Evolutionary conservation across 2,888 invertebrate genomes (phyloP).

Genomic region (Gastrophysa polygoni): DNA sequence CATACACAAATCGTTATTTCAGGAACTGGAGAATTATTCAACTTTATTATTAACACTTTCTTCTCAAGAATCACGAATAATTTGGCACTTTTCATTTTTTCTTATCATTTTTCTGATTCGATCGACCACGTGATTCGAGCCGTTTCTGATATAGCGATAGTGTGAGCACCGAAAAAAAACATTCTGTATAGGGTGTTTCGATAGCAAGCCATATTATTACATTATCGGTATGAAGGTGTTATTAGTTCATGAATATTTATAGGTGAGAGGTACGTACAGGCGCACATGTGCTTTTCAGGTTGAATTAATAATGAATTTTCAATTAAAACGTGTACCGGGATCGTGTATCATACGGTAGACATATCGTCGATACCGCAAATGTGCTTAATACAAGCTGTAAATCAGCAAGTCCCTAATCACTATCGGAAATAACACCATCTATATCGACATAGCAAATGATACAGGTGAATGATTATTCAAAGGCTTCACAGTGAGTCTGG

Average conservation of each 20-base stretch:
- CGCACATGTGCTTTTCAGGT: conserved; percentile 18
- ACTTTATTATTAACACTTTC: too few relatives aligned
- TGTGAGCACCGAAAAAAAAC: too few relatives aligned
- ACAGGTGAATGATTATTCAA: neutral
- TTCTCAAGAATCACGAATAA: too few relatives aligned
- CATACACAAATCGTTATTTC: too few relatives aligned
- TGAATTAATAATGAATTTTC: conserved; percentile 29
- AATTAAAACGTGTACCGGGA: conserved; percentile 22
- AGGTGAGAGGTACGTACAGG: neutral
- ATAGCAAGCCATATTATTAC: neutral
- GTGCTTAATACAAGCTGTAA: conserved; percentile 9
- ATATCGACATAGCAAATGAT: too few relatives aligned
- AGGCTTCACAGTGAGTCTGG: too few relatives aligned
- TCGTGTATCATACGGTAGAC: conserved; percentile 13
- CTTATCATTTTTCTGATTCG: too few relatives aligned
- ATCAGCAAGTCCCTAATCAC: neutral
- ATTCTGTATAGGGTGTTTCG: too few relatives aligned
- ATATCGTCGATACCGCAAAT: conserved; percentile 17
- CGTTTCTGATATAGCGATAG: too few relatives aligned
- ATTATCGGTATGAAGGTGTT: conserved; percentile 21
- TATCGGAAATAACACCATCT: neutral
- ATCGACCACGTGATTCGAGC: too few relatives aligned
- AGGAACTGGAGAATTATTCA: too few relatives aligned
- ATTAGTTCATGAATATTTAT: conserved; percentile 29
- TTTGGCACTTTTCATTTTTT: too few relatives aligned